These are phyloP conservation scores for Eudyptes chrysolophus DNA, from an alignment of 2,113 vertebrate genomes.

Conservation along the genomic window DNA sequence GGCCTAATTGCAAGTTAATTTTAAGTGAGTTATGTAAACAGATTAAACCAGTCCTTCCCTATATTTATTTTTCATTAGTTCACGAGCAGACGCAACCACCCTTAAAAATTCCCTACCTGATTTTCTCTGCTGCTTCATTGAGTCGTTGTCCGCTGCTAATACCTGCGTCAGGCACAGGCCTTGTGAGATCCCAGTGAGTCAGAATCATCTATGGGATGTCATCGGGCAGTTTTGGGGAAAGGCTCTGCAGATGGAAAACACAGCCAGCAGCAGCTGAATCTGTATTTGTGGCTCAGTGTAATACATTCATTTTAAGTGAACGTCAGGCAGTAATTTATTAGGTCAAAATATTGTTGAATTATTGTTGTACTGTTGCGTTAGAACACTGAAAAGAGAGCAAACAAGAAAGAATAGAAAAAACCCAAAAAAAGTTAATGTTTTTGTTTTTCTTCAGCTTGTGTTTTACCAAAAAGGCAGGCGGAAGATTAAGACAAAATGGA, in stretches of 20 bases:
- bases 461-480: not conserved
- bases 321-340: not conserved
- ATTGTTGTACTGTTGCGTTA: not conserved
- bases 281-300: not conserved
- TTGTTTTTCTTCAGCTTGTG: not conserved
- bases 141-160: not conserved
- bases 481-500: not conserved
- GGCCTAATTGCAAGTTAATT: conserved; percentile 29
- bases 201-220: not conserved
- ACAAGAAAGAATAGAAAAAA: not conserved
- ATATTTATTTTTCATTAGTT: not conserved
- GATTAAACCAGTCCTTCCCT: conserved; percentile 3
- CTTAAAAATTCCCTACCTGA: not conserved
- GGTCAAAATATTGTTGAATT: not conserved
- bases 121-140: not conserved
- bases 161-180: not conserved
- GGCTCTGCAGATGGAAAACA: not conserved
- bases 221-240: not conserved
- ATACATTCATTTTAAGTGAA: not conserved
- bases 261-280: not conserved
- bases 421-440: not conserved
- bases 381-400: not conserved
- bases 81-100: not conserved
- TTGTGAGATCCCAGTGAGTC: not conserved
- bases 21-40: conserved; percentile 32